Percentiles rank a stretch among this genome's conserved stretches.
Evolutionary conservation across 1,140 invertebrate genomes (phyloP).

Genomic region (Hylaeus anthracinus): DNA sequence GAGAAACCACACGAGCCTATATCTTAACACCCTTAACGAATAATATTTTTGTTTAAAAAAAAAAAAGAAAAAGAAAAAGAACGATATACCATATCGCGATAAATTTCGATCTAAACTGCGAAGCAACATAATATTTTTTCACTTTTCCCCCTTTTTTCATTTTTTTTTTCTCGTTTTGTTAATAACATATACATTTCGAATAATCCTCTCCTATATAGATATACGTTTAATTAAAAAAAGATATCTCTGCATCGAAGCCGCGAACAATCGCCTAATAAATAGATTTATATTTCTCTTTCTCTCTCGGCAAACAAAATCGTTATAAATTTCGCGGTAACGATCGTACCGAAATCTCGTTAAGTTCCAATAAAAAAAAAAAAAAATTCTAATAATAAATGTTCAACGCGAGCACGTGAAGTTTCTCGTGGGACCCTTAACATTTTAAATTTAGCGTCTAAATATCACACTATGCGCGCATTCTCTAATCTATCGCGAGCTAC

Average conservation of each 20-base stretch:
- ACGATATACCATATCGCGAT: not conserved
- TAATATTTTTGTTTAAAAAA: not conserved
- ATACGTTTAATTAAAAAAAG: not conserved
- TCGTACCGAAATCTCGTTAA: constrained; percentile 1
- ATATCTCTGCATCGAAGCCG: not conserved
- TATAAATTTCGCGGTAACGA: constrained; percentile 3
- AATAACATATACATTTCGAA: constrained; percentile 30
- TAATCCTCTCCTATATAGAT: constrained; percentile 11
- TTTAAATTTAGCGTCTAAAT: constrained; percentile 75
- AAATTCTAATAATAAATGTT: not conserved
- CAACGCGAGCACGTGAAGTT: constrained; percentile 27
- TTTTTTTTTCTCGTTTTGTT: not conserved
- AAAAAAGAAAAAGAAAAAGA: not conserved
- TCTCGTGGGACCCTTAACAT: constrained; percentile 44
- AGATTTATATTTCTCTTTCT: not conserved
- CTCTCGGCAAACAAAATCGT: not conserved
- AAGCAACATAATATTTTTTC: constrained; percentile 32
- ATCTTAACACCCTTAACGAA: constrained; percentile 2
- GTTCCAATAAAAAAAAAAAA: constrained; percentile 3
- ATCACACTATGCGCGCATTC: constrained; percentile 75
- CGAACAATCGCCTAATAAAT: constrained; percentile 23
- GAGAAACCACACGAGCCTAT: constrained; percentile 24
- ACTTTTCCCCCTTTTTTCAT: not conserved
- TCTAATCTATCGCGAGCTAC: constrained; percentile 43
- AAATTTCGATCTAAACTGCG: constrained; percentile 21